Evolutionary conservation across 2,888 invertebrate species (phyloP).

Genomic region (Deilephila porcellus): DNA sequence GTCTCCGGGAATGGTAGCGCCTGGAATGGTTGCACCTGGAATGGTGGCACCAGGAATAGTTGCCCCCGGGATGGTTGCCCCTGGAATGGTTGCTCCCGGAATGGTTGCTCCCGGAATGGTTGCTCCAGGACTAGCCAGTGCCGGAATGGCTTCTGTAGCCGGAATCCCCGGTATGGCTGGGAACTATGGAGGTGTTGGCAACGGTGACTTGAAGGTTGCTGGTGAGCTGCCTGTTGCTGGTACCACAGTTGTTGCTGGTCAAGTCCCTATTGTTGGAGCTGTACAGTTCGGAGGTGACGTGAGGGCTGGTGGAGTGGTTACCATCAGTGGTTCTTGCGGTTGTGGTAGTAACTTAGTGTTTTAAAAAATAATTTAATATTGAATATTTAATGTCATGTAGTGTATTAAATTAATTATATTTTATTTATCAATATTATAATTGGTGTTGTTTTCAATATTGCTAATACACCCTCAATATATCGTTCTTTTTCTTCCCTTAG

Average conservation of each 20-base stretch:
- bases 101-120: background rate
- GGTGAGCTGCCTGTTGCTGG: constrained; percentile 52
- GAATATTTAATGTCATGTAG: constrained; percentile 15
- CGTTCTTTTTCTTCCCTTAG: too few species aligned
- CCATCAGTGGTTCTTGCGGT: constrained; percentile 48
- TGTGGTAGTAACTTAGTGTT: constrained; percentile 26
- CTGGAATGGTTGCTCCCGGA: background rate
- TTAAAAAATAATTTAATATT: constrained; percentile 23
- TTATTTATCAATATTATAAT: constrained; percentile 11
- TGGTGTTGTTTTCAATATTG: background rate
- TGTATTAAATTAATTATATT: constrained; percentile 18
- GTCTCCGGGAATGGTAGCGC: background rate
- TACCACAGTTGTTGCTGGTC: constrained; percentile 48
- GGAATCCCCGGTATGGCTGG: constrained; percentile 3
- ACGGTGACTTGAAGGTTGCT: constrained; percentile 45
- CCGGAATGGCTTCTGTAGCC: constrained; percentile 12
- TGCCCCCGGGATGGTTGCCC: background rate
- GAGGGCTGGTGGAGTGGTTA: constrained; percentile 48
- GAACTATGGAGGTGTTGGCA: constrained; percentile 41
- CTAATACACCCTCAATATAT: too few species aligned
- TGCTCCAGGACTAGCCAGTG: background rate
- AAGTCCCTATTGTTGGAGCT: constrained; percentile 52
- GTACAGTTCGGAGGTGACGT: constrained; percentile 48
- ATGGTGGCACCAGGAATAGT: background rate
- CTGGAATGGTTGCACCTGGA: background rate